Conservation (phyloP, 2,113 vertebrate genomes). For the Haplotaxodon microlepis region DNA sequence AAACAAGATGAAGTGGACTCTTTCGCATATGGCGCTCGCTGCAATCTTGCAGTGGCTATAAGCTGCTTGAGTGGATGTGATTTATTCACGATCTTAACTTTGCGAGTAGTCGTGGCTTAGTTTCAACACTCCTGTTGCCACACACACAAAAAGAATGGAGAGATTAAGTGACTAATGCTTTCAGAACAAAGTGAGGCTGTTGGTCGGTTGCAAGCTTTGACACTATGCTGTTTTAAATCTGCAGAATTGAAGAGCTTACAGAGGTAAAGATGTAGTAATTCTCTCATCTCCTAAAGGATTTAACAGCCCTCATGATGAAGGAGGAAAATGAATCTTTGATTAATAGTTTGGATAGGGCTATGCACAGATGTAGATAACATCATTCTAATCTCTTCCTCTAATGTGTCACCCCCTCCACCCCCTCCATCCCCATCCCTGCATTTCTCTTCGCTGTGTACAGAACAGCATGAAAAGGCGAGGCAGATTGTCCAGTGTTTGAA, state of each 20-base stretch:
- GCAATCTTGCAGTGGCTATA: slow-evolving; percentile 51
- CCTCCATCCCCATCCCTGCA: neutral
- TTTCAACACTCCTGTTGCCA: slow-evolving; percentile 35
- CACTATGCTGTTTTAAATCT: slow-evolving; percentile 63
- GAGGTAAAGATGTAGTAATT: slow-evolving; percentile 63
- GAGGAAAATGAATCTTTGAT: slow-evolving; percentile 60
- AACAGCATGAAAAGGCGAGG: slow-evolving; percentile 30
- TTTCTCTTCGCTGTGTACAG: neutral
- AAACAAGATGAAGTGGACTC: slow-evolving; percentile 24
- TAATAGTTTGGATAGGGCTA: slow-evolving; percentile 50
- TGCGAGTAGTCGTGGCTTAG: slow-evolving; percentile 49
- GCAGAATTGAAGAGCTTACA: slow-evolving; percentile 66
- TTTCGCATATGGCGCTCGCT: slow-evolving; percentile 12
- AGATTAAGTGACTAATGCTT: slow-evolving; percentile 71
- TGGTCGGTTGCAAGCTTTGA: slow-evolving; percentile 57
- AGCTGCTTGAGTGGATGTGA: slow-evolving; percentile 60
- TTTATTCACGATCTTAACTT: slow-evolving; percentile 57
- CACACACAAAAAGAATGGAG: slow-evolving; percentile 25
- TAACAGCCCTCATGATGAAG: slow-evolving; percentile 51
- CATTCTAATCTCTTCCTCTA: slow-evolving; percentile 41
- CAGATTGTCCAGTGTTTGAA: slow-evolving; percentile 25
- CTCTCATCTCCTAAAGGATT: slow-evolving; percentile 70
- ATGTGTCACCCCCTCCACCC: neutral
- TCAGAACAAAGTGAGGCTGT: slow-evolving; percentile 61
- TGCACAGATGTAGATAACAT: slow-evolving; percentile 45